A percentile compares a stretch with the other conserved stretches of the same genome.
phyloP scores from a whole-genome alignment of 2,888 invertebrate species.

The Entomobrya proxima region DNA sequence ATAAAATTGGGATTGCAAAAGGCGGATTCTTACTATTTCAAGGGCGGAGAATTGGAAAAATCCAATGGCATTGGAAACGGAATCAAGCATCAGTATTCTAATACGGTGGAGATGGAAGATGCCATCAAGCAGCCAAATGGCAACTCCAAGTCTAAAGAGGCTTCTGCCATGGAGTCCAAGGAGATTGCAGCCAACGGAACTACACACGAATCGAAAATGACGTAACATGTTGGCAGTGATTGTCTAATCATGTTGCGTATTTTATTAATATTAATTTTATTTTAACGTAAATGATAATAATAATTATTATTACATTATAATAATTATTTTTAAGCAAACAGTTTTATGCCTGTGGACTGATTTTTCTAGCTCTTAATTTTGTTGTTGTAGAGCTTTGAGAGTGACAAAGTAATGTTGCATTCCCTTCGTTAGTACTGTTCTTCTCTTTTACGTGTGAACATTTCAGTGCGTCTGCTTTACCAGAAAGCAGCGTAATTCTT shows the following conservation, averaged over 20 bases:
- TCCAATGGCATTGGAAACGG: constrained; percentile 72
- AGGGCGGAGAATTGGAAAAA: constrained; percentile 73
- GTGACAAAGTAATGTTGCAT: constrained; percentile 51
- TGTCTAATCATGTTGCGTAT: constrained; percentile 9
- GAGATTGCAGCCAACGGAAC: constrained; percentile 64
- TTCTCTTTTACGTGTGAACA: neutral
- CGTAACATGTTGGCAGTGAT: constrained; percentile 49
- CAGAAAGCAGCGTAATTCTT: no score
- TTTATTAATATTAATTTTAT: constrained; percentile 44
- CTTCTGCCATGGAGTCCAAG: constrained; percentile 51
- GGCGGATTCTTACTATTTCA: constrained; percentile 71
- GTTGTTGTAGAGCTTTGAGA: constrained; percentile 52
- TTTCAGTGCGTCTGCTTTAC: no score
- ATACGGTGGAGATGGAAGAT: constrained; percentile 74
- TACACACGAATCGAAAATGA: constrained; percentile 69
- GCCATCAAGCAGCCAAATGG: constrained; percentile 72
- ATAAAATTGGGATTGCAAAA: constrained; percentile 46
- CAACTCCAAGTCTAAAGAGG: constrained; percentile 67
- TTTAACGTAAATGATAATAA: neutral
- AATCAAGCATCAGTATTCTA: constrained; percentile 70
- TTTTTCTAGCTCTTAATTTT: constrained; percentile 48
- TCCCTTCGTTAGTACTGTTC: constrained; percentile 58
- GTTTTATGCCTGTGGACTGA: constrained; percentile 61
- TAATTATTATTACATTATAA: constrained; percentile 2
- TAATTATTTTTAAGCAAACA: constrained; percentile 45